These are phyloP conservation scores for Sarcophaga caerulescens DNA, from an alignment of 2,888 invertebrate species.

Conservation along the genomic window DNA sequence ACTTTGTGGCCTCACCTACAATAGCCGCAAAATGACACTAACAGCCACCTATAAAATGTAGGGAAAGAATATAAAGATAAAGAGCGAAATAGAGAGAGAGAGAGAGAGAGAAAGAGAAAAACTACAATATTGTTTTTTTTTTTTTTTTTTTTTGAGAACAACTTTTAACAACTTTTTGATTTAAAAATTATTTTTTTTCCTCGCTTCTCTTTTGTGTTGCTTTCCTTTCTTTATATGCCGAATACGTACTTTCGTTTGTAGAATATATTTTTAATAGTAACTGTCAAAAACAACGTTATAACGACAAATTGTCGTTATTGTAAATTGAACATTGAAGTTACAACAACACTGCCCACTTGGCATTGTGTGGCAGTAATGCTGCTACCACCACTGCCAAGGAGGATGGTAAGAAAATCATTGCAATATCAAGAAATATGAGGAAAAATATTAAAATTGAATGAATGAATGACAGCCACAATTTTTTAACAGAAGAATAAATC, in stretches of 20 bases:
- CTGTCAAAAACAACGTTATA: constrained; percentile 59
- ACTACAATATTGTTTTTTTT: constrained; percentile 1
- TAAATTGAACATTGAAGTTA: neutral
- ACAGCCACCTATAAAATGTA: neutral
- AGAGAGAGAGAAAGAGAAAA: neutral
- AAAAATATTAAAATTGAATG: neutral
- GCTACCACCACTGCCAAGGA: neutral
- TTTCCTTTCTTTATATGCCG: neutral
- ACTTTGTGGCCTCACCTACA: constrained; percentile 11
- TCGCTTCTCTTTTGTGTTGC: neutral
- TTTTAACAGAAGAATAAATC: neutral
- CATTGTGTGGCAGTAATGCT: neutral
- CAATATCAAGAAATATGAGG: neutral
- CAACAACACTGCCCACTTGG: neutral
- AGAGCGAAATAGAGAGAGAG: neutral
- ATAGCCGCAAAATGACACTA: neutral
- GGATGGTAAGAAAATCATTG: neutral
- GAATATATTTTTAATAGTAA: constrained; percentile 37
- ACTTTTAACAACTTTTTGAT: constrained; percentile 7
- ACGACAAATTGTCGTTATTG: constrained; percentile 44
- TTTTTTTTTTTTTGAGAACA: neutral
- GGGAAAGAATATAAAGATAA: neutral
- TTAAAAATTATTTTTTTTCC: constrained; percentile 7
- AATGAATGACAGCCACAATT: neutral
- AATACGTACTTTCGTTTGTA: neutral